These are phyloP conservation scores for Nephila pilipes DNA, from an alignment of 1,140 invertebrate genomes.

Conservation along the genomic window DNA sequence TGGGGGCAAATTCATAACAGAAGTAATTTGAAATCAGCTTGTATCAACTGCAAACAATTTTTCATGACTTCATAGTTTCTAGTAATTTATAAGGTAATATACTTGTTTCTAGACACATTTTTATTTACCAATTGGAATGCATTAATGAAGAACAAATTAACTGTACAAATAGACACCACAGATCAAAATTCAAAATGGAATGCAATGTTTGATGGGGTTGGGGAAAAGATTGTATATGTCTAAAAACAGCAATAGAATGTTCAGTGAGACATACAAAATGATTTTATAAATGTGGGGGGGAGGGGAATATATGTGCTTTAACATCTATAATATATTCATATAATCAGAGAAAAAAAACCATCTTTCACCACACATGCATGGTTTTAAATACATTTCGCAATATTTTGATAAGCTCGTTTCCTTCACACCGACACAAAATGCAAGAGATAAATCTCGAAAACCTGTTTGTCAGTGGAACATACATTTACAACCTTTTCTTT, in stretches of 20 bases:
- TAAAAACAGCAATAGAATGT: not conserved
- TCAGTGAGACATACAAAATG: not conserved
- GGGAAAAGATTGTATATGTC: not conserved
- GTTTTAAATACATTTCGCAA: not conserved
- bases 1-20: too few species aligned
- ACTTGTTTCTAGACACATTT: too few species aligned
- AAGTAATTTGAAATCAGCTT: too few species aligned
- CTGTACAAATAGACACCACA: not conserved
- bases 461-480: not conserved
- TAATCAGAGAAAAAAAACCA: not conserved
- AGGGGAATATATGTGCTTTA: not conserved
- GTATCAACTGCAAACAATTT: too few species aligned
- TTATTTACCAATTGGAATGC: too few species aligned
- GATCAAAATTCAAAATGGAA: not conserved
- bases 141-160: too few species aligned
- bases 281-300: not conserved
- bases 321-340: not conserved
- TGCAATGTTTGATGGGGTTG: not conserved
- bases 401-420: constrained; percentile 9
- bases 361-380: not conserved
- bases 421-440: constrained; percentile 2
- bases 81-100: too few species aligned
- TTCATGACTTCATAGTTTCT: too few species aligned
- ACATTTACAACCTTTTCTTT: not conserved
- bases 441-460: not conserved